Evolutionary conservation across 2,113 vertebrate species (phyloP), one percentile per base, ranked within the genome.

Genomic region (Notothenia coriiceps): DNA sequence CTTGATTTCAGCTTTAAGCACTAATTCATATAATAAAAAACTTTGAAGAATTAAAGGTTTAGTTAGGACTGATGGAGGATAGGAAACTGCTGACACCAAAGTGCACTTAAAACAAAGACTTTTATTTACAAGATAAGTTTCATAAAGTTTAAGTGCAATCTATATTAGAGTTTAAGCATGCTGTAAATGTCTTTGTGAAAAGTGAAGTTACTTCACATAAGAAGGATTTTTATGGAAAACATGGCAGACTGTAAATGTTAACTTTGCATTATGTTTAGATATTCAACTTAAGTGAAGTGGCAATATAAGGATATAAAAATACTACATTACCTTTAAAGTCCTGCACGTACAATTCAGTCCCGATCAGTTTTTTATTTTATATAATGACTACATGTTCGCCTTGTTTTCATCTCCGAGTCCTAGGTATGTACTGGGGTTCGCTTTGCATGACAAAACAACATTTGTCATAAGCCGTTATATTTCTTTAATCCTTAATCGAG

Each of bases 1-100:
- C 88, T 87, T 80, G 66, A 86, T 73, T 90, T 91, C 33, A 70
- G 43, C 81, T 83, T 81, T 74, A 78, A 85, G 72, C 25, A 80
- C 77, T 74, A 74, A 84, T 84, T 88, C 65, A 79, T 76, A 77
- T 87, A 75, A 86, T 59, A 80, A 86, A 88, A 85, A 86, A 77
- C 83, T 86, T 68, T 33, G 51, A 63, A 69, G 80, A 55, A 64
- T 90, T 89, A 87, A 82, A 85, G 81, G 62, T 89, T 88, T 88
- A 88, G 72, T 86, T 70, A 74, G 52, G 62, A 66, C 60, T 71
- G 68, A 86, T 68, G 22, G 43, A 40, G 52, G 89, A 88, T 85
- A 85, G 82, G 66, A 88, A 89, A 88, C 43, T 61, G 86, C 77
- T 85, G 89, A 89, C 70, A 63, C 2, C 11, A 5, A 10, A 46